Base-by-base conservation (phyloP, 1,140 invertebrate species). In the Atta texana region DNA sequence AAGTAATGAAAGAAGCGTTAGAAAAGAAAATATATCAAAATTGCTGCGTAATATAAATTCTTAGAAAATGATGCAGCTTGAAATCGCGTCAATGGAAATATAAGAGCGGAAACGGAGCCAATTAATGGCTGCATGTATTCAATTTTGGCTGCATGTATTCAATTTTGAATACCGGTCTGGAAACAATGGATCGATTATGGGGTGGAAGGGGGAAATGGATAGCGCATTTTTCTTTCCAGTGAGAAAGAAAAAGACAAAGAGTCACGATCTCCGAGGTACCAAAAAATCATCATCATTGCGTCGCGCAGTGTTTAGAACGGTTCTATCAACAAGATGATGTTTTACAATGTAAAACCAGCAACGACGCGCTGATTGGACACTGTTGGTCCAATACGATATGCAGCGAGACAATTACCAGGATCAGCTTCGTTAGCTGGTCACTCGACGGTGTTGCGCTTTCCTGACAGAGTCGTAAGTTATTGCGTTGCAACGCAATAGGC, bases 51-150 rank as follows among this genome's bases (percentile, higher is more conserved):
- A 31, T 59, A 4, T 72, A 57, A n/a, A 44, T 82, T 31, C 7
- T 55, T 18, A 61, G 24, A 55, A 28, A 55, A n/a, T 31, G 8
- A 55, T 55, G 68, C 39, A 24, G 39, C 16, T 39, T 71, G 68
- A 87, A 88, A 85, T 75, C 59, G 39, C 39, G 75, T 1, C 80
- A 87, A 93, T 93, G 92, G 91, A 93, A 94, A 93, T 92, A 92
- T 92, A 91, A 92, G 89, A 92, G 91, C 91, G 92, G 92, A 93
- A 93, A 92, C 68, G 85, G 82, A 90, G 87, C 85, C 91, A 92
- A 93, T 93, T 93, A 93, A 94, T 93, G 92, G 91, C 87, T 87
- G 91, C 91, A 92, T 93, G 92, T 93, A 93, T 93, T 91, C 89
- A 90, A 69, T 61, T 81, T 53, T 71, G 80, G 81, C 87, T 87